Evolutionary conservation across 2,888 invertebrate species (phyloP), one percentile per base, ranked within the genome.

Genomic region (Leptopilina syphax): DNA sequence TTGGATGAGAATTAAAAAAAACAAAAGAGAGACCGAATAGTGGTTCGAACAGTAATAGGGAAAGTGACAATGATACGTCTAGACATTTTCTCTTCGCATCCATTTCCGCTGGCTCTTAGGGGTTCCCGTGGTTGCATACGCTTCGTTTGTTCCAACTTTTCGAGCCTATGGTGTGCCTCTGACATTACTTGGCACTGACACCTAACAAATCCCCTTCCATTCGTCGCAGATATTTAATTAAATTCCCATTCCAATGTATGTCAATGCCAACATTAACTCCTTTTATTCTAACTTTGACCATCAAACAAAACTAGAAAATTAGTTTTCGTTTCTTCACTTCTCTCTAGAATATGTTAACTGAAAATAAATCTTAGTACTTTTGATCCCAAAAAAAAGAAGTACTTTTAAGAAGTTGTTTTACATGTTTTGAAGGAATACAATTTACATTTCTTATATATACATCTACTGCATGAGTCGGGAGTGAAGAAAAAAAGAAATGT

Each of bases 221-320:
- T 73, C 73, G 57, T 57, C 73, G 54, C 73, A 57, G 88, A 89
- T 89, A 89, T 89, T 89, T 89, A 89, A 89, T 89, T 89, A 89
- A 89, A 89, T 84, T 88, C 82, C 81, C 84, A 80, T 76, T 70
- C 82, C 77, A 65, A 47, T 13, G 65, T 12, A 8, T 68, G 78
- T 27, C 57, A 65, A 68, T 44, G 63, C 82, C 81, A 84, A 80
- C 77, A 76, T 82, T 76, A 65, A 57, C 70, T 54, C 12, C 8
- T 27, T 7, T 18, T 18, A 12, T 5, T 50, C 68, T 54, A 44
- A 44, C 1, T 44, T 44, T 27, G 10, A 27, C 1, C 24, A 50
- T 27, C 54, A 5, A 70, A 73, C 54, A 27, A 44, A 44, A 6
- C 1, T 44, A 44, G 44, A 44, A 8, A 50, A 10, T 50, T 50